A percentile compares a stretch with the other conserved stretches of the same genome.
These are phyloP conservation scores for Dallia pectoralis DNA, from an alignment of 2,797 vertebrate genomes.

Conservation along the genomic window DNA sequence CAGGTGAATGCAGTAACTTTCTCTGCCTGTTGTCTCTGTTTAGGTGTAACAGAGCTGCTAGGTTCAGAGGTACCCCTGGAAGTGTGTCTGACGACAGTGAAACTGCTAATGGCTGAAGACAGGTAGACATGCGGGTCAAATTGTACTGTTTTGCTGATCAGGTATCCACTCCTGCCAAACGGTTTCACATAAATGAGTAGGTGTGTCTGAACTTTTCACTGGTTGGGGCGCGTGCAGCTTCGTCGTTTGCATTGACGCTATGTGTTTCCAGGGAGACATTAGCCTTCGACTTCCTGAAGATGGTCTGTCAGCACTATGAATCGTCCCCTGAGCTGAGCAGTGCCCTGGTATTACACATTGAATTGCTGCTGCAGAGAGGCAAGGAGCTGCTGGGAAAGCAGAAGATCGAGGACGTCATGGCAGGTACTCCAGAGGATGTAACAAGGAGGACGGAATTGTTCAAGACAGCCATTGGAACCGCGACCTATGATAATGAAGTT, in stretches of 20 bases:
- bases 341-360: slow-evolving; percentile 79
- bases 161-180: background rate
- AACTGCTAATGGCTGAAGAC: slow-evolving; percentile 80
- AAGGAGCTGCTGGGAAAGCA: slow-evolving; percentile 83
- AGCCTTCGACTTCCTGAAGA: slow-evolving; percentile 84
- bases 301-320: slow-evolving; percentile 80
- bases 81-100: slow-evolving; percentile 79
- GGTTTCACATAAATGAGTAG: background rate
- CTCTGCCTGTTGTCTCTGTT: slow-evolving; percentile 24
- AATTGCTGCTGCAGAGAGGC: slow-evolving; percentile 83
- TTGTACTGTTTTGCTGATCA: slow-evolving; percentile 4
- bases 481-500: background rate
- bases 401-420: slow-evolving; percentile 87
- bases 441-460: no score
- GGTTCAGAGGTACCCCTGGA: slow-evolving; percentile 75
- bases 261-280: slow-evolving; percentile 74
- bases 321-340: slow-evolving; percentile 80
- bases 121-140: slow-evolving; percentile 73
- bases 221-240: background rate
- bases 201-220: background rate
- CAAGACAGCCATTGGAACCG: background rate
- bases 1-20: background rate
- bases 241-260: background rate
- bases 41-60: slow-evolving; percentile 80
- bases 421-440: slow-evolving; percentile 66